Conservation (phyloP, 1,140 invertebrate genomes). For the Hycleus cichorii region DNA sequence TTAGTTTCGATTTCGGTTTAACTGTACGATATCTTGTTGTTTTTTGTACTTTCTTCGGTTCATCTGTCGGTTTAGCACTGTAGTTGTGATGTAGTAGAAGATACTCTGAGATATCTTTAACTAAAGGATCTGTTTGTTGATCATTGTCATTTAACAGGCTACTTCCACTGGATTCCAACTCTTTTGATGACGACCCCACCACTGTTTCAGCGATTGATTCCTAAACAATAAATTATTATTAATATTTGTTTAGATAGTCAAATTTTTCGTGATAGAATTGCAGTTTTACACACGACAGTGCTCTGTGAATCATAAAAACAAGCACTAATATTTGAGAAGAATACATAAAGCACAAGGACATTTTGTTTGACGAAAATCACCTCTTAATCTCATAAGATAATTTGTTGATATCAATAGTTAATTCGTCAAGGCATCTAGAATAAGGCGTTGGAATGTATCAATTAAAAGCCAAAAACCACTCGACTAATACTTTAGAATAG, state of each 20-base stretch:
- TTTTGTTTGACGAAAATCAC: conserved; percentile 2
- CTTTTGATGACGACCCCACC: conserved; percentile 74
- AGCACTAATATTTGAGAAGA: no score
- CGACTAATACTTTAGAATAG: not conserved
- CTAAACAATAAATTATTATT: conserved; percentile 17
- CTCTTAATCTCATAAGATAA: conserved; percentile 6
- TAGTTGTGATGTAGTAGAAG: conserved; percentile 39
- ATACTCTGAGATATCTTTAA: conserved; percentile 34
- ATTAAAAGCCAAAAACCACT: not conserved
- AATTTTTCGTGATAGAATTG: not conserved
- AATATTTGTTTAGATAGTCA: not conserved
- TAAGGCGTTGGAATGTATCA: not conserved
- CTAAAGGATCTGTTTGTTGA: conserved; percentile 12
- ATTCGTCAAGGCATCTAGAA: conserved; percentile 15
- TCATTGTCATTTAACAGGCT: conserved; percentile 22
- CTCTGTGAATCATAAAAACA: no score
- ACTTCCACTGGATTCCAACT: conserved; percentile 69
- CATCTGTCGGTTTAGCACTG: conserved; percentile 27
- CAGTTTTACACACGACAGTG: no score
- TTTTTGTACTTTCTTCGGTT: conserved; percentile 10
- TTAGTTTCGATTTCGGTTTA: conserved; percentile 30
- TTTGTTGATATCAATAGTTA: conserved; percentile 10
- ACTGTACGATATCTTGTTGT: conserved; percentile 16
- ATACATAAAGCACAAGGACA: conserved; percentile 6
- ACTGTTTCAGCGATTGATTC: conserved; percentile 44